phyloP scores from a whole-genome alignment of 2,797 vertebrate genomes.

The Trematomus bernacchii region DNA sequence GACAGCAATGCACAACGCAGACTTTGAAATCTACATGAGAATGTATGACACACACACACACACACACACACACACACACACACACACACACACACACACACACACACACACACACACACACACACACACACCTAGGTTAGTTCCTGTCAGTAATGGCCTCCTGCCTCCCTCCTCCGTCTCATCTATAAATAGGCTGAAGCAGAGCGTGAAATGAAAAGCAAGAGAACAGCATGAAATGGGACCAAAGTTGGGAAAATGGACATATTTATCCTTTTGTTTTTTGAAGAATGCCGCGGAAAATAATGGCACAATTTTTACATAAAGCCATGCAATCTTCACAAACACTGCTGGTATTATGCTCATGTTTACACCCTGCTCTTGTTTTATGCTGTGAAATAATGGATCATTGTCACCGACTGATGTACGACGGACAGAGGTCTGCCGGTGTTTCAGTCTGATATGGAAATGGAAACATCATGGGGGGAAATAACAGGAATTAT shows the following conservation, averaged over 20 bases:
- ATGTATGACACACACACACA: conserved; percentile 20
- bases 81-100: conserved; percentile 27
- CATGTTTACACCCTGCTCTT: conserved; percentile 43
- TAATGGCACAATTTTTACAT: conserved; percentile 72
- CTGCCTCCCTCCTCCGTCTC: conserved; percentile 66
- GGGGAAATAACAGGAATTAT: conserved; percentile 38
- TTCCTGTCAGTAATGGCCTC: conserved; percentile 71
- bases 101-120: conserved; percentile 32
- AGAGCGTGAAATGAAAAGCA: conserved; percentile 84
- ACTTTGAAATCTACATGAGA: background rate
- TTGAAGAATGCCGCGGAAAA: conserved; percentile 62
- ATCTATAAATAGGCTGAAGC: conserved; percentile 82
- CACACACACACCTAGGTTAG: conserved; percentile 44
- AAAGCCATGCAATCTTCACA: conserved; percentile 74
- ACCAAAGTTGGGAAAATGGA: conserved; percentile 76
- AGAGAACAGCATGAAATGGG: conserved; percentile 76
- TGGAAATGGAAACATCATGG: conserved; percentile 49
- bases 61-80: conserved; percentile 22
- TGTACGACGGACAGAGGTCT: conserved; percentile 14
- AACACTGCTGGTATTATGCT: conserved; percentile 65
- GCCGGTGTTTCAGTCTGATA: conserved; percentile 44
- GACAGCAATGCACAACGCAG: conserved; percentile 2
- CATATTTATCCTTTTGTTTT: conserved; percentile 75
- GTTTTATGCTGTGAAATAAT: conserved; percentile 55
- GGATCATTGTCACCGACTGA: conserved; percentile 39